Conservation (phyloP, 1,140 invertebrate genomes). For the Tetragonula clypearis region DNA sequence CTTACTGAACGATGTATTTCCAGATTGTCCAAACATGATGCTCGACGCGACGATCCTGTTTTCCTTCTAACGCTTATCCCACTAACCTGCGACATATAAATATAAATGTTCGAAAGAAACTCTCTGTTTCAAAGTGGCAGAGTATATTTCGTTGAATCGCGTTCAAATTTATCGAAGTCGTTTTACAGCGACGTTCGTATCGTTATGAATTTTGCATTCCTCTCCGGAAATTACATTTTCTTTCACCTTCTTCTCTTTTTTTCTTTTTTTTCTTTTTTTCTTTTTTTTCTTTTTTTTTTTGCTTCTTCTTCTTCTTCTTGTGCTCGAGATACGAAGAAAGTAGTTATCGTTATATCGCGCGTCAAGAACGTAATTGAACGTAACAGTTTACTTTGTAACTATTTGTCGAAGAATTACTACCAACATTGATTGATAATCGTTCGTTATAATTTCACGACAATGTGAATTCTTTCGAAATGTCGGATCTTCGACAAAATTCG, state of each 20-base stretch:
- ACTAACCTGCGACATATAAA: neutral
- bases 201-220: too few relatives aligned
- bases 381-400: neutral
- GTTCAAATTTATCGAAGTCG: neutral
- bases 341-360: neutral
- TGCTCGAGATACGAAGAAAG: neutral
- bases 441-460: neutral
- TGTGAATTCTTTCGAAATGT: neutral
- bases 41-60: slow-evolving; percentile 13
- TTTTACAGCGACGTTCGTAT: neutral
- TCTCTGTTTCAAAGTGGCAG: neutral
- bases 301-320: neutral
- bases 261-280: too few relatives aligned
- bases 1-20: slow-evolving; percentile 73
- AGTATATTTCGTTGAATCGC: neutral
- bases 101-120: neutral
- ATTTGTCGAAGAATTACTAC: neutral
- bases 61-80: neutral
- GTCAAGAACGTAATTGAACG: neutral
- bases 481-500: neutral
- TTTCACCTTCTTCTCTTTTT: neutral
- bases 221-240: neutral
- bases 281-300: neutral
- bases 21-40: slow-evolving; percentile 76
- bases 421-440: neutral